phyloP scores from a whole-genome alignment of 2,113 vertebrate species.

The Thalassoma bifasciatum region DNA sequence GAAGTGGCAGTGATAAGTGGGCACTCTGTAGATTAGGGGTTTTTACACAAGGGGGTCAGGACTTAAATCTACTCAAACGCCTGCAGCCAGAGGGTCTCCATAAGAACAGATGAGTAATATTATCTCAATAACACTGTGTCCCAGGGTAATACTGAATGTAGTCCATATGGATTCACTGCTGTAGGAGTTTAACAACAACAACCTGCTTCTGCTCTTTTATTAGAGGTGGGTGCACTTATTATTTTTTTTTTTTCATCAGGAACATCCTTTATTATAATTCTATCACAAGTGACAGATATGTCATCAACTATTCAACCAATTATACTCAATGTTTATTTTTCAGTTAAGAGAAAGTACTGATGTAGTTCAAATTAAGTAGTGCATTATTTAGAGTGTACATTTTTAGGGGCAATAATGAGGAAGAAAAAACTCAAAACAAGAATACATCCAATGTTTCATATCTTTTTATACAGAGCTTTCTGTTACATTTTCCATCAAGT shows the following conservation, averaged over 20 bases:
- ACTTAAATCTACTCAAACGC: constrained; percentile 23
- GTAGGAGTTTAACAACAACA: background rate
- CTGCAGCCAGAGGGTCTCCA: constrained; percentile 23
- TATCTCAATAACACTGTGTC: constrained; percentile 23
- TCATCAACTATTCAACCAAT: background rate
- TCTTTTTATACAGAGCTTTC: too few species aligned
- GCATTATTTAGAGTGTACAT: too few species aligned
- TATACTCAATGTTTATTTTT: too few species aligned
- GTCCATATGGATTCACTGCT: constrained; percentile 27
- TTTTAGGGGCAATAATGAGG: too few species aligned
- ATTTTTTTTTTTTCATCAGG: background rate
- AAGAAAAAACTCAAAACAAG: too few species aligned
- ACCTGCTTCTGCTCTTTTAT: background rate
- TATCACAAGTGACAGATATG: background rate
- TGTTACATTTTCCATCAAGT: too few species aligned
- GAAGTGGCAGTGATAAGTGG: constrained; percentile 41
- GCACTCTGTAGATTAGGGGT: constrained; percentile 41
- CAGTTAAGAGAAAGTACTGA: too few species aligned
- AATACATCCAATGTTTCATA: too few species aligned
- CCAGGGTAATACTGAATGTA: constrained; percentile 23
- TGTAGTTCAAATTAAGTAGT: too few species aligned
- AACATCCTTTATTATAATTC: background rate
- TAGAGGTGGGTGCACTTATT: background rate
- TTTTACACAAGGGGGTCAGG: constrained; percentile 41
- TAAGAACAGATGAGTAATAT: constrained; percentile 27